Conservation (phyloP, 2,888 invertebrate genomes). For the Epirrhoe tristata region DNA sequence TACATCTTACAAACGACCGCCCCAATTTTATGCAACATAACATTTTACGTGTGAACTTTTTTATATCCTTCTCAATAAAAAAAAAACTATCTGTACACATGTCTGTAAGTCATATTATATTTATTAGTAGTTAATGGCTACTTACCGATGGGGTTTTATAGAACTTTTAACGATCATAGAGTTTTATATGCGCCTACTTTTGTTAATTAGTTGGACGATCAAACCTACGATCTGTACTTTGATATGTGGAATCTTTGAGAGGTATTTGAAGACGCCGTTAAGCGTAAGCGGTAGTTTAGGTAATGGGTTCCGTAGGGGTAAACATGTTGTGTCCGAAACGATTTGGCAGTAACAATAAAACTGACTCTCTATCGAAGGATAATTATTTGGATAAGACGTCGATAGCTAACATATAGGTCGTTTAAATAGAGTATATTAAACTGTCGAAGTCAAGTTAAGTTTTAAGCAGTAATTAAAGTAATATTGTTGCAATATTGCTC, state of each 20-base stretch:
- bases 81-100: conserved; percentile 39
- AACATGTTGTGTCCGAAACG: conserved; percentile 36
- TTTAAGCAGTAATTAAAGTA: background rate
- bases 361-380: background rate
- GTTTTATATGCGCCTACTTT: conserved; percentile 65
- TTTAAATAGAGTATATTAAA: background rate
- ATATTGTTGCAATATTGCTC: no score
- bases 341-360: conserved; percentile 1
- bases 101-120: conserved; percentile 57
- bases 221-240: conserved; percentile 61
- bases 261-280: conserved; percentile 38
- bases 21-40: conserved; percentile 46
- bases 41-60: conserved; percentile 44
- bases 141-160: conserved; percentile 55
- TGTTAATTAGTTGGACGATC: conserved; percentile 77
- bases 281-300: conserved; percentile 28
- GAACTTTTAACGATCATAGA: conserved; percentile 72
- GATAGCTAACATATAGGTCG: background rate
- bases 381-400: background rate
- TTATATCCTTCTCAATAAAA: conserved; percentile 43
- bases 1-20: conserved; percentile 36
- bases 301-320: conserved; percentile 41
- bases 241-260: conserved; percentile 51
- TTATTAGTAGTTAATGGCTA: conserved; percentile 63
- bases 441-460: background rate